phyloP scores from a whole-genome alignment of 2,797 vertebrate species.

The Microtus californicus region DNA sequence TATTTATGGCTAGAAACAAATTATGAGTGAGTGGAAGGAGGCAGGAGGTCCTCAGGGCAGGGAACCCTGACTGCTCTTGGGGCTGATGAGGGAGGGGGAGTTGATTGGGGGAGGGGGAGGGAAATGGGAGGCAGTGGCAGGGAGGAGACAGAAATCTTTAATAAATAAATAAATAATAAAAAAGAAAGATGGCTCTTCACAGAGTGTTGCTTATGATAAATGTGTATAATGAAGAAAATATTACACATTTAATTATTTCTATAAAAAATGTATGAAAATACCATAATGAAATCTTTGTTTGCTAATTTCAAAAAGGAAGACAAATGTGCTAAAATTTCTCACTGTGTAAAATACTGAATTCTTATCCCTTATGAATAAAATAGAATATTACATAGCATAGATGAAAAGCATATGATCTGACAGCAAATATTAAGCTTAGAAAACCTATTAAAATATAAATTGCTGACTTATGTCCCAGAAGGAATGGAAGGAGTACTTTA shows the following conservation, averaged over 20 bases:
- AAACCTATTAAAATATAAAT: conserved; percentile 39
- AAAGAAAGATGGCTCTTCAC: conserved; percentile 47
- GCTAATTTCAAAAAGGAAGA: neutral
- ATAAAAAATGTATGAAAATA: neutral
- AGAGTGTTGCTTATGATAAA: conserved; percentile 61
- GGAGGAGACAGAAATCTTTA: too few species aligned
- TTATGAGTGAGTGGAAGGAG: too few species aligned
- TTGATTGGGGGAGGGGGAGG: too few species aligned
- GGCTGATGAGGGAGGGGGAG: too few species aligned
- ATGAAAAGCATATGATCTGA: conserved; percentile 2
- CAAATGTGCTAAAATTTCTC: conserved; percentile 14
- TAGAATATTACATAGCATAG: neutral
- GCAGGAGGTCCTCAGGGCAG: too few species aligned
- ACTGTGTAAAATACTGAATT: conserved; percentile 1
- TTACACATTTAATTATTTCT: conserved; percentile 33
- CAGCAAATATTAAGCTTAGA: conserved; percentile 28
- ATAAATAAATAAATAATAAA: too few species aligned
- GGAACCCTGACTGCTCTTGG: too few species aligned
- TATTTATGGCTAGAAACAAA: too few species aligned
- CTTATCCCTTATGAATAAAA: neutral
- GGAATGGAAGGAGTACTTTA: neutral
- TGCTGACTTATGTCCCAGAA: neutral
- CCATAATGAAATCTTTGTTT: neutral
- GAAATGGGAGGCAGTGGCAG: too few species aligned
- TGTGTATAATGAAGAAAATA: conserved; percentile 4